phyloP scores from a whole-genome alignment of 30 jellyfish, hydroid and myxozoan species.

The Morbakka virulenta region DNA sequence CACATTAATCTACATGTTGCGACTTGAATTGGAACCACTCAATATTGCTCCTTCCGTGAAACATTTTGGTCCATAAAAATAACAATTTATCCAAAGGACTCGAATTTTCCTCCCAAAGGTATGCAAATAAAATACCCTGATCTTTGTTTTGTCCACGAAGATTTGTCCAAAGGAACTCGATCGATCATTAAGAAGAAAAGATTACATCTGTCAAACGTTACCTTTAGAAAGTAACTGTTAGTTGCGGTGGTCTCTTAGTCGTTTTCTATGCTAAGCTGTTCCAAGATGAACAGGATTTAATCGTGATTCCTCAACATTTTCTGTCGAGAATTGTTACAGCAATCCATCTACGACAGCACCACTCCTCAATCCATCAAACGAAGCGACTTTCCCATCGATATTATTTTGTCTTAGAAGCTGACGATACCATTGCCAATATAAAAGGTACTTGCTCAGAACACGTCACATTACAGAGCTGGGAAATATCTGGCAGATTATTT shows the following conservation, averaged over 20 bases:
- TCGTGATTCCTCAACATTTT: background rate
- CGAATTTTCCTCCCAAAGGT: background rate
- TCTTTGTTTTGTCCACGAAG: background rate
- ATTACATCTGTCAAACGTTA: background rate
- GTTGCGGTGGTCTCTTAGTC: background rate
- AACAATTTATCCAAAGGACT: too few species aligned
- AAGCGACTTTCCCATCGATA: background rate
- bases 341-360: background rate
- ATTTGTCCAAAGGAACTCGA: background rate
- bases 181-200: background rate
- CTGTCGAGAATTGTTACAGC: background rate
- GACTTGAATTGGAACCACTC: too few species aligned
- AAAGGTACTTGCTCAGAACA: background rate
- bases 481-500: too few species aligned
- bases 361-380: too few species aligned
- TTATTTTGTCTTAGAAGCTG: background rate
- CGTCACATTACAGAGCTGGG: background rate
- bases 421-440: background rate
- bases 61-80: too few species aligned
- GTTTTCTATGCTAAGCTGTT: slow-evolving; percentile 1
- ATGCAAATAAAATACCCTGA: background rate
- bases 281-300: background rate
- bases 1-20: too few species aligned
- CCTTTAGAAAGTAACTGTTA: too few species aligned
- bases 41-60: too few species aligned